Evolutionary conservation across 2,113 vertebrate species (phyloP), one percentile per base, ranked within the genome.

Genomic region (Heteronetta atricapilla): DNA sequence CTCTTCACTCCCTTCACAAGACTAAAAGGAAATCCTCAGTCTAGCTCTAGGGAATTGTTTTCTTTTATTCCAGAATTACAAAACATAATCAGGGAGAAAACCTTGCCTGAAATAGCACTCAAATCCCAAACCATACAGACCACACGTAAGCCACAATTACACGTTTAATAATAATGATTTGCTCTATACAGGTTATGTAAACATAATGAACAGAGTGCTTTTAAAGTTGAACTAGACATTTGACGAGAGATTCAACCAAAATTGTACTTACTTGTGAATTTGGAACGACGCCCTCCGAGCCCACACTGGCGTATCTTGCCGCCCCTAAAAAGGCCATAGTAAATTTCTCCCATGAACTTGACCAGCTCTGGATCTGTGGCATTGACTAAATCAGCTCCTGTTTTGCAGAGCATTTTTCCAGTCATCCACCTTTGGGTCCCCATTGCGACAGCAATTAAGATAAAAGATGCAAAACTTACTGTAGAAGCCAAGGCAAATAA

Each of bases 381-480:
- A 22, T 99, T 99, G 75, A 99, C 99, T 74, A 99, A 96, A 50
- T 99, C 99, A 28, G 97, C 99, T 60, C 99, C 99, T 2, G 99
- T 99, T 97, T 99, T 99, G 94, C 99, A 99, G 44, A 99, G 98
- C 90, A 99, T 99, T 90, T 97, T 98, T 12, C 98, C 99, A 9
- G 97, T 98, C 90, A 99, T 97, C 99, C 99, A 99, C 84, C 97
- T 98, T 70, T 99, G 99, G 38, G 97, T 98, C 13, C 98, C 98
- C 96, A 99, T 98, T 26, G 99, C 99, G 31, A 98, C 95, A 11
- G 98, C 92, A 93, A 99, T 93, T 72, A 99, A 98, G 64, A 98
- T 76, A 90, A 98, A 98, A 29, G 99, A 99, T 25, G 91, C 97
- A 83, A 99, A 97, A 88, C 98, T 99, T 59, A 99, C 88, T 16